Evolutionary conservation across 2,113 vertebrate species (phyloP), one percentile per base, ranked within the genome.

Genomic region (Laticauda laticaudata): DNA sequence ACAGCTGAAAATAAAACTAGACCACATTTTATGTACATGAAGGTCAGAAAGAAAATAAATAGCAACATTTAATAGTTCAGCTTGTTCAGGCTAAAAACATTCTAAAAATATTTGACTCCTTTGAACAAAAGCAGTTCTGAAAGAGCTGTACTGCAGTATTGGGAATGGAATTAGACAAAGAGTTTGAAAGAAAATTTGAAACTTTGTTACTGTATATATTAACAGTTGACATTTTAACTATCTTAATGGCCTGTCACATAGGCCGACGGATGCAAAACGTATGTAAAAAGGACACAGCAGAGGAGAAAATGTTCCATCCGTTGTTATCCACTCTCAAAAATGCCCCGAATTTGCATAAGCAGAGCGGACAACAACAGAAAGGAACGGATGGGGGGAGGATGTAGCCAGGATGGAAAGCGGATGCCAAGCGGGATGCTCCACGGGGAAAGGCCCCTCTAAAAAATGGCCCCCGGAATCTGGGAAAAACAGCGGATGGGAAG

Each of bases 41-140:
- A 54, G 26, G 48, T n/a, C 87, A 88, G n/a, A 15, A 81, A 43
- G 34, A 81, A 81, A 81, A 81, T 39, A 81, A 81, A 43, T 81
- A 45, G 11, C 26, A 87, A 54, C 29, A 87, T 51, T 53, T 87
- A 26, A 53, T 51, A 53, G 26, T 87, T 53, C 45, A 53, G 12
- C 10, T 53, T 51, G n/a, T 88, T 14, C 51, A 53, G 26, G 48
- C 29, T 53, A 18, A 29, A 23, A 24, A 48, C 24, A 86, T 86
- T 5, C 4, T 87, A 48, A 87, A 87, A 87, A 29, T 18, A 48
- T 51, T 87, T 53, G 86, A 51, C 48, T 86, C 14, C 10, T 48
- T 92, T 89, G 85, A 89, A 92, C n/a, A 81, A 89, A 89, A 89
- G 81, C 64, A 69, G 18, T 88, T 69, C 34, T 88, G 91, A 88